Evolutionary conservation across 2,113 vertebrate species (phyloP), one percentile per base, ranked within the genome.

Genomic region (Lathamus discolor): DNA sequence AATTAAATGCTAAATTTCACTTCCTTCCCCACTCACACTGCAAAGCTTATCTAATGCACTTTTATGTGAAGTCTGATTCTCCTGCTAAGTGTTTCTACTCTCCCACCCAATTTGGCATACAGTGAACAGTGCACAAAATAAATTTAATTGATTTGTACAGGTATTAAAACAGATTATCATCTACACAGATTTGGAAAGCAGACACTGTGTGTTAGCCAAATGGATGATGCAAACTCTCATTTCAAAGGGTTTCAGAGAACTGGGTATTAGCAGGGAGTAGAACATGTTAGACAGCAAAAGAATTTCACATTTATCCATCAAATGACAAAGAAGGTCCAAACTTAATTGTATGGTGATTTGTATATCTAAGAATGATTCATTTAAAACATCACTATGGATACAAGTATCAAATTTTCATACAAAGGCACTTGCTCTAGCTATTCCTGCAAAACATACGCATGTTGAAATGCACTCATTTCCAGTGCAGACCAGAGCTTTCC

Each of bases 151-250:
- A 94, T 95, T 81, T 83, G 72, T 86, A 87, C 90, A 92, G 67
- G 76, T 92, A 94, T 95, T 93, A 88, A 94, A 90, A 70, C 29
- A 91, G 92, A 91, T 97, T 83, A 86, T 82, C 77, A 91, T 95
- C 83, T 92, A 89, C 24, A 3, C 54, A 75, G 35, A 61, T 83
- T 81, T 92, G 83, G 74, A 97, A 95, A 64, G 73, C 80, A 92
- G 78, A 73, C 59, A 67, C 63, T 48, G 8, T 7, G 8, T 67
- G 48, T 80, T 69, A 90, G 80, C 68, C 91, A 96, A 88, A 83
- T 0, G 29, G 68, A 88, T 95, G 87, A 94, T 83, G 83, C 51
- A 88, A 92, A 93, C 46, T 70, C 11, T n/a, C 94, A 44, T 93
- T 86, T 92, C 86, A 91, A 90, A 92, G 54, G n/a, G 84, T 93